A percentile compares a stretch with the other conserved stretches of the same genome.
Conservation (phyloP, 2,113 vertebrate species). For the Dissostichus mawsoni region DNA sequence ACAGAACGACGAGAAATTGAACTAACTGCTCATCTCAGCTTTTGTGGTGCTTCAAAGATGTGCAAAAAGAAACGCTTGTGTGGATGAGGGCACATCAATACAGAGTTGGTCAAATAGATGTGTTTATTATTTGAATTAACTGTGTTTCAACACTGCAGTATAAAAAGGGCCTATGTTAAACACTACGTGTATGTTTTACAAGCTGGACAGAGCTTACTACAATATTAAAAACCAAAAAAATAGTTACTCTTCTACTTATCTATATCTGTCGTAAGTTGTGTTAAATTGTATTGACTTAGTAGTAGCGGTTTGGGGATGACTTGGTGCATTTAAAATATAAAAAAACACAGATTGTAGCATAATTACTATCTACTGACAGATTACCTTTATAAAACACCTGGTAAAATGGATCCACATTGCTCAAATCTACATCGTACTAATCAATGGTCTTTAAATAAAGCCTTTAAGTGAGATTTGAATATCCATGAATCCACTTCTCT, state of each 20-base stretch:
- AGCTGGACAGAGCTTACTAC: not conserved
- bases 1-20: slow-evolving; percentile 22
- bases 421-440: slow-evolving; percentile 1
- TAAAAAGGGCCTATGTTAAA: not conserved
- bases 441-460: too few relatives aligned
- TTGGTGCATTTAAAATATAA: not conserved
- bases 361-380: not conserved
- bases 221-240: not conserved
- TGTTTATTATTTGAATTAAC: not conserved
- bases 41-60: slow-evolving; percentile 50
- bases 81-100: not conserved
- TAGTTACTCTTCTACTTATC: not conserved
- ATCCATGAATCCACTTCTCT: slow-evolving; percentile 8
- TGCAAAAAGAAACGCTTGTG: slow-evolving; percentile 32
- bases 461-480: slow-evolving; percentile 7
- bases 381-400: not conserved
- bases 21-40: slow-evolving; percentile 25
- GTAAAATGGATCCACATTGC: not conserved
- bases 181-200: not conserved
- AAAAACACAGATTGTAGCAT: not conserved
- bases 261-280: not conserved
- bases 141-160: not conserved
- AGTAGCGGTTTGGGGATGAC: not conserved
- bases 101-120: not conserved
- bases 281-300: not conserved